phyloP scores from a whole-genome alignment of 2,888 invertebrate species.

The Phalera bucephala region DNA sequence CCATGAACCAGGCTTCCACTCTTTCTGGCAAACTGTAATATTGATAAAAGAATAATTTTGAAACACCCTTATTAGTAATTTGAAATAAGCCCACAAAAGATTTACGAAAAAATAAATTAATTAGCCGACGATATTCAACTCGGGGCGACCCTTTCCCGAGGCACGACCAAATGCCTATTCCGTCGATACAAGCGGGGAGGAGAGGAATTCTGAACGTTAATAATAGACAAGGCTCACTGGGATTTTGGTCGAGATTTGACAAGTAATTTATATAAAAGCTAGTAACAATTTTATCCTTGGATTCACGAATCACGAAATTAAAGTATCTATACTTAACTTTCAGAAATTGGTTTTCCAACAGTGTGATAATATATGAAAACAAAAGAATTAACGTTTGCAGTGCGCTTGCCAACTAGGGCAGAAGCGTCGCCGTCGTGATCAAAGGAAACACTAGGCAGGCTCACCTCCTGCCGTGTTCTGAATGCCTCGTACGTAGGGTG shows the following conservation, averaged over 20 bases:
- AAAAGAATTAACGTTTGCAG: constrained; percentile 48
- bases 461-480: constrained; percentile 52
- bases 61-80: constrained; percentile 10
- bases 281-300: constrained; percentile 11
- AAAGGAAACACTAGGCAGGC: constrained; percentile 50
- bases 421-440: constrained; percentile 54
- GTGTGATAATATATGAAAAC: constrained; percentile 16
- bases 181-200: constrained; percentile 19
- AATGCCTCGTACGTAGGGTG: constrained; percentile 47
- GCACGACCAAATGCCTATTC: constrained; percentile 22
- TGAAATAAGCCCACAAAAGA: constrained; percentile 21
- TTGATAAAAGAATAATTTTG: constrained; percentile 11
- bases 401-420: constrained; percentile 57
- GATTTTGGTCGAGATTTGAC: constrained; percentile 25
- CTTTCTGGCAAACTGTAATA: constrained; percentile 2
- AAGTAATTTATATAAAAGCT: constrained; percentile 22
- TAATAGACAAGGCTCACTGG: constrained; percentile 26
- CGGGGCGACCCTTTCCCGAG: constrained; percentile 32
- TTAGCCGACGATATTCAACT: constrained; percentile 34
- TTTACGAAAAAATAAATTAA: constrained; percentile 34
- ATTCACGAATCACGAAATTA: constrained; percentile 1
- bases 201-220: constrained; percentile 30
- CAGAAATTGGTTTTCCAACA: constrained; percentile 7
- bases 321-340: neutral
- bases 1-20: neutral